These are phyloP conservation scores for Melinaea menophilus DNA, from an alignment of 2,888 invertebrate genomes.

Conservation along the genomic window DNA sequence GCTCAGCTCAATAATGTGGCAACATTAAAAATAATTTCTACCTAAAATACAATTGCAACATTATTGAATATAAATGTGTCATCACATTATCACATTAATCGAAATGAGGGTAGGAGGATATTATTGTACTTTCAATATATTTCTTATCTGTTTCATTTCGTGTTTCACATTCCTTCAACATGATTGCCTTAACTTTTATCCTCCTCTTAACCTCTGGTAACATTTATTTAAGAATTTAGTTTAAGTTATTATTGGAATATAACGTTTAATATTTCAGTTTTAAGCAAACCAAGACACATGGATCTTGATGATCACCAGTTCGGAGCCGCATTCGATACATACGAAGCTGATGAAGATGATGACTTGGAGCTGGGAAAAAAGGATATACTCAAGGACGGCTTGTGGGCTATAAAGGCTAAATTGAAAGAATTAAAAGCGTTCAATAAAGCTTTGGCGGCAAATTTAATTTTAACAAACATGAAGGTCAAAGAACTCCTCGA, in stretches of 20 bases:
- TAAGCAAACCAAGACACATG: constrained; percentile 49
- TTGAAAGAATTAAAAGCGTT: constrained; percentile 63
- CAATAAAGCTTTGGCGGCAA: constrained; percentile 62
- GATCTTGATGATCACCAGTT: constrained; percentile 63
- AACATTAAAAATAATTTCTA: too few relatives aligned
- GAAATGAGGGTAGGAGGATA: too few relatives aligned
- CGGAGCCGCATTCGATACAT: constrained; percentile 63
- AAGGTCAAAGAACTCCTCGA: constrained; percentile 60
- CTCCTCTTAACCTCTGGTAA: too few relatives aligned
- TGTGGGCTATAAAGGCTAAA: constrained; percentile 66
- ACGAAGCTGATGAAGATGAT: constrained; percentile 53
- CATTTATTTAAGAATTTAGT: too few relatives aligned
- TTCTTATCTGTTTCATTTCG: too few relatives aligned
- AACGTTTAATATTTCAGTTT: constrained; percentile 37
- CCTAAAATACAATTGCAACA: too few relatives aligned
- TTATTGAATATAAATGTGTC: too few relatives aligned
- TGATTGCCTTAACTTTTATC: too few relatives aligned
- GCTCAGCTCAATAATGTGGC: too few relatives aligned
- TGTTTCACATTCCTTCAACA: too few relatives aligned
- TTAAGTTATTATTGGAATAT: background rate
- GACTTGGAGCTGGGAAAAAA: constrained; percentile 52
- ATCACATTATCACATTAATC: too few relatives aligned
- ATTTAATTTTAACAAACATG: constrained; percentile 58
- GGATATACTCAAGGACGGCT: constrained; percentile 62
- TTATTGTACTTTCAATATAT: too few relatives aligned